Conservation (phyloP, 2,888 invertebrate species). For the Andrena praecox region DNA sequence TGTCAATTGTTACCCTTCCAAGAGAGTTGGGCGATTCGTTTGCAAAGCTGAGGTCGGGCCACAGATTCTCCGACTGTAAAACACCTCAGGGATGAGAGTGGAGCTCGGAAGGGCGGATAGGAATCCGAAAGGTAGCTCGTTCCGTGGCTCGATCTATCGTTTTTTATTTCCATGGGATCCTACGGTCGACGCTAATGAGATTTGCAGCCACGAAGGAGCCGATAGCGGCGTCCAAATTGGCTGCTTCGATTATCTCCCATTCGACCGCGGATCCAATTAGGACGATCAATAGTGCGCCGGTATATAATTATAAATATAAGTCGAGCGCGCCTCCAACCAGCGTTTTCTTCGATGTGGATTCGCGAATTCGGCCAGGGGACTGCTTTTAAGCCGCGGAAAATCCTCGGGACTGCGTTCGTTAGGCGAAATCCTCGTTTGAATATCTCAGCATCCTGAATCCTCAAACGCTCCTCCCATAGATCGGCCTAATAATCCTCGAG, state of each 20-base stretch:
- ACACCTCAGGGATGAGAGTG: background rate
- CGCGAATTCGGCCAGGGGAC: background rate
- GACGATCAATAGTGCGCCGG: slow-evolving; percentile 32
- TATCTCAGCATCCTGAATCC: slow-evolving; percentile 1
- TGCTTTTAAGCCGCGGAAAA: background rate
- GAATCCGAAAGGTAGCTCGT: slow-evolving; percentile 29
- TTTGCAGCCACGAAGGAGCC: slow-evolving; percentile 35
- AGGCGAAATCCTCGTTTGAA: slow-evolving; percentile 22
- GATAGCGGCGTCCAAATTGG: slow-evolving; percentile 53
- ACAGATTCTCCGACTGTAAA: background rate
- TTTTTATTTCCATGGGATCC: slow-evolving; percentile 30
- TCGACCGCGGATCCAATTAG: slow-evolving; percentile 54
- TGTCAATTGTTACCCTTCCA: background rate
- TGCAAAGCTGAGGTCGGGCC: slow-evolving; percentile 18
- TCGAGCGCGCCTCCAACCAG: background rate
- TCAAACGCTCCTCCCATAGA: slow-evolving; percentile 4
- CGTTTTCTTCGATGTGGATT: background rate
- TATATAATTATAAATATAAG: slow-evolving; percentile 55
- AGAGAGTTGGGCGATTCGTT: background rate
- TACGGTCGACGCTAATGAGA: slow-evolving; percentile 57
- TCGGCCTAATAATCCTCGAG: slow-evolving; percentile 38
- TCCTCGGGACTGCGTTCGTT: slow-evolving; percentile 35
- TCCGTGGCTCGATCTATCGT: slow-evolving; percentile 15
- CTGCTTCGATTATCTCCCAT: slow-evolving; percentile 50
- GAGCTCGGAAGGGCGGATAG: background rate